Evolutionary conservation across 37 sponge, comb jelly and placozoan species (phyloP).

Genomic region (Amphimedon queenslandica): DNA sequence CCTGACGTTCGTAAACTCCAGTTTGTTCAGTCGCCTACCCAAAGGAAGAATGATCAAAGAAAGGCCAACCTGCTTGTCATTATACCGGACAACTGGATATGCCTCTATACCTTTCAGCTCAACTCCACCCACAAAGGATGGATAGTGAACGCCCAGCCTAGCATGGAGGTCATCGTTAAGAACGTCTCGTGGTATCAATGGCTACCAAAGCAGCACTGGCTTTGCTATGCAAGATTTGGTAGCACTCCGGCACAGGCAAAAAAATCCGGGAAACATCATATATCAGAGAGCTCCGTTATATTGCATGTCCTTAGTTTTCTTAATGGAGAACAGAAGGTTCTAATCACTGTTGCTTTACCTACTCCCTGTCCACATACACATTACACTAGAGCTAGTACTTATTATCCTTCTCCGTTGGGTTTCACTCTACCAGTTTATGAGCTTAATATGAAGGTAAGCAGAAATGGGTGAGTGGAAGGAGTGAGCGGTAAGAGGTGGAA

Average conservation of each 20-base stretch:
- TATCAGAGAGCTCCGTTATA: constrained; percentile 15
- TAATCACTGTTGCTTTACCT: constrained; percentile 38
- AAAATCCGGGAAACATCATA: not conserved
- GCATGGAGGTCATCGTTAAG: constrained; percentile 6
- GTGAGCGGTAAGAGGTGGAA: no score
- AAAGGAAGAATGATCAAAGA: not conserved
- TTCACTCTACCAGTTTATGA: constrained; percentile 27
- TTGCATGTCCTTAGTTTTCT: constrained; percentile 34
- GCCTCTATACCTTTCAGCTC: constrained; percentile 36
- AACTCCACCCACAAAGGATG: not conserved
- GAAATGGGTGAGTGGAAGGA: no score
- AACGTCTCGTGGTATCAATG: constrained; percentile 70
- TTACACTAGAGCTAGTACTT: constrained; percentile 10
- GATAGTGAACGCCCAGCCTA: constrained; percentile 22
- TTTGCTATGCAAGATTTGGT: constrained; percentile 53
- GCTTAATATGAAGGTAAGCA: constrained; percentile 46
- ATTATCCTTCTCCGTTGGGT: constrained; percentile 37
- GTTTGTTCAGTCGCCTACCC: constrained; percentile 19
- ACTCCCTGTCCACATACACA: constrained; percentile 12
- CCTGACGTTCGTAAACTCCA: constrained; percentile 39
- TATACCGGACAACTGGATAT: constrained; percentile 18
- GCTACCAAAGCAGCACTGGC: constrained; percentile 60
- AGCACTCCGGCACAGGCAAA: no score
- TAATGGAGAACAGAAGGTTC: not conserved
- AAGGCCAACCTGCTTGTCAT: constrained; percentile 44